phyloP scores from a whole-genome alignment of 2,113 vertebrate genomes.

The Otis tarda region DNA sequence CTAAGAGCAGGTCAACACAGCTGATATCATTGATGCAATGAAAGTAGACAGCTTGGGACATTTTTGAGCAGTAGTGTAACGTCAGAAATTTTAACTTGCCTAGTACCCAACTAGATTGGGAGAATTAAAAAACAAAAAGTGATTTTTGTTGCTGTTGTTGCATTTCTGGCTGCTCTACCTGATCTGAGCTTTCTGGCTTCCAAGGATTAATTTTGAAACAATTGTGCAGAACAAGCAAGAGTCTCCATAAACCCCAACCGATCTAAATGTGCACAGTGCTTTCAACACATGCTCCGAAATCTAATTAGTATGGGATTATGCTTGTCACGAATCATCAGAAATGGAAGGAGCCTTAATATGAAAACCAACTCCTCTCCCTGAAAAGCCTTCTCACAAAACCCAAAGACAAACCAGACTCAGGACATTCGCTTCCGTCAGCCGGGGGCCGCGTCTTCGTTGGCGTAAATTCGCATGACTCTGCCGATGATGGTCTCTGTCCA shows the following conservation, averaged over 20 bases:
- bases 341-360: neutral
- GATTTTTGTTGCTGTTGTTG: neutral
- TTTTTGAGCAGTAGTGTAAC: neutral
- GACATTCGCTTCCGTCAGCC: neutral
- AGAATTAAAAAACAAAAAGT: neutral
- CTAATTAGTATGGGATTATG: conserved; percentile 70
- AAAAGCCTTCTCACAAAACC: neutral
- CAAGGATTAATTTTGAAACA: conserved; percentile 60
- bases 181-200: neutral
- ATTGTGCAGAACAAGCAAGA: conserved; percentile 30
- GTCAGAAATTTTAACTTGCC: neutral
- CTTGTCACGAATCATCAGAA: conserved; percentile 38
- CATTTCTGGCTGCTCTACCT: neutral
- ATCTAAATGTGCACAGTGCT: neutral
- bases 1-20: conserved; percentile 7
- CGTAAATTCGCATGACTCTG: rapidly evolving
- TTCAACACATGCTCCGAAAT: conserved; percentile 43
- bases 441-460: rapidly evolving
- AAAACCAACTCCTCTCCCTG: neutral
- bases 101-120: rapidly evolving
- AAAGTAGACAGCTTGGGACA: conserved; percentile 29
- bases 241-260: neutral
- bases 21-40: conserved; percentile 6
- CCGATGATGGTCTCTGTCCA: neutral
- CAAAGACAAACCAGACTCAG: neutral